These are phyloP conservation scores for Gavialis gangeticus DNA, from an alignment of 2,113 vertebrate genomes.

Conservation along the genomic window DNA sequence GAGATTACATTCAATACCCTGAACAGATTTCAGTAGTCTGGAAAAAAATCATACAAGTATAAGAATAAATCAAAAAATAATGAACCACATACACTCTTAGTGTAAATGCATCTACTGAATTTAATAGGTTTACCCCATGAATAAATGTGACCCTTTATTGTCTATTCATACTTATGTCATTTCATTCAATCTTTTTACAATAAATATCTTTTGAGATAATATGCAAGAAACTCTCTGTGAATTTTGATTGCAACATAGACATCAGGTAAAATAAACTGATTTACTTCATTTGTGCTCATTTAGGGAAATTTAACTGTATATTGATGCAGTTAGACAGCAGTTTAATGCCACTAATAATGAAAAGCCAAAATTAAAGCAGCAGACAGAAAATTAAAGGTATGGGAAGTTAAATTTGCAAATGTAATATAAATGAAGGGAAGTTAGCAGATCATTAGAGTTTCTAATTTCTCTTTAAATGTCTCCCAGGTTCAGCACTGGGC, in stretches of 20 bases:
- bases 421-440: conserved; percentile 67
- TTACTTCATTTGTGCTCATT: conserved; percentile 57
- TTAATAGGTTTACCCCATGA: not conserved
- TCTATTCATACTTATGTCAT: not conserved
- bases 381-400: conserved; percentile 62
- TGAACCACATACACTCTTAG: not conserved
- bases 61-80: not conserved
- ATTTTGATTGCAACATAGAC: conserved; percentile 42
- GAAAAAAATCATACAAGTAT: not conserved
- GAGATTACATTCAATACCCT: not conserved
- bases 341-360: conserved; percentile 63
- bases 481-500: conserved; percentile 46
- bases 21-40: not conserved
- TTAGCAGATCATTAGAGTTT: conserved; percentile 72
- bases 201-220: not conserved
- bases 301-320: conserved; percentile 41
- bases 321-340: conserved; percentile 33
- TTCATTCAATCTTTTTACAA: conserved; percentile 22
- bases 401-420: conserved; percentile 62
- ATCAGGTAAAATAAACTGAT: conserved; percentile 47
- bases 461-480: conserved; percentile 72
- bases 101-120: not conserved
- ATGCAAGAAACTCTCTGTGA: not conserved
- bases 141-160: not conserved
- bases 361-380: conserved; percentile 60